These are phyloP conservation scores for Enoplosus armatus DNA, from an alignment of 2,797 vertebrate species.

Conservation along the genomic window DNA sequence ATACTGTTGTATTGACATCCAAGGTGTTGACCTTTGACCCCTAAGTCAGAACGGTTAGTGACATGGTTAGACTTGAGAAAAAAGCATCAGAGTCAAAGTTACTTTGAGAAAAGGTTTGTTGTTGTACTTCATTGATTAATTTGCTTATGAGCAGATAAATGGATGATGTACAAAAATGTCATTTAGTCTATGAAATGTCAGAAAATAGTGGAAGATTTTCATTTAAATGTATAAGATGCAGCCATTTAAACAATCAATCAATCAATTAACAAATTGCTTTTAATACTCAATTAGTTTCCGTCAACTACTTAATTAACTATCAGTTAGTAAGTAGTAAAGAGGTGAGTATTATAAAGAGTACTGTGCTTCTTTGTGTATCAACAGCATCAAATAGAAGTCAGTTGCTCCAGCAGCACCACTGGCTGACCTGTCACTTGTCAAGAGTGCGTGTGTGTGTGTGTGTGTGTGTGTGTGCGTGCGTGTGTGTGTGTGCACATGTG, in stretches of 20 bases:
- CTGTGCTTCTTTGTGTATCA: background rate
- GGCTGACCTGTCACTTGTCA: background rate
- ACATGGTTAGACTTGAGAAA: too few species aligned
- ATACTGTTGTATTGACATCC: background rate
- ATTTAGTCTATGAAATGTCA: too few species aligned
- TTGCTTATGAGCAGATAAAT: too few species aligned
- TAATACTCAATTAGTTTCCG: background rate
- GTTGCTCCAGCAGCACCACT: background rate
- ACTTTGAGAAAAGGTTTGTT: too few species aligned
- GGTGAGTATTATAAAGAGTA: background rate
- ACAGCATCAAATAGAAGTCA: background rate
- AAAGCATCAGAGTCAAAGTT: too few species aligned
- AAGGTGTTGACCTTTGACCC: slow-evolving; percentile 9
- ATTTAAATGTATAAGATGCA: background rate
- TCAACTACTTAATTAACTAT: background rate
- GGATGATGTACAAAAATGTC: too few species aligned
- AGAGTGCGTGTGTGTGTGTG: background rate
- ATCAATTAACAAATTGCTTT: background rate
- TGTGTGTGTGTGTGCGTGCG: background rate
- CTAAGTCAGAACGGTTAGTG: too few species aligned
- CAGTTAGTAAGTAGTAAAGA: background rate
- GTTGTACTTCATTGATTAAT: too few species aligned
- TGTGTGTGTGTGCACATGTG: background rate
- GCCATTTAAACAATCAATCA: background rate
- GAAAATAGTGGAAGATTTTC: too few species aligned